Evolutionary conservation across 2,113 vertebrate species (phyloP), one percentile per base, ranked within the genome.

Genomic region (Centrocercus urophasianus): DNA sequence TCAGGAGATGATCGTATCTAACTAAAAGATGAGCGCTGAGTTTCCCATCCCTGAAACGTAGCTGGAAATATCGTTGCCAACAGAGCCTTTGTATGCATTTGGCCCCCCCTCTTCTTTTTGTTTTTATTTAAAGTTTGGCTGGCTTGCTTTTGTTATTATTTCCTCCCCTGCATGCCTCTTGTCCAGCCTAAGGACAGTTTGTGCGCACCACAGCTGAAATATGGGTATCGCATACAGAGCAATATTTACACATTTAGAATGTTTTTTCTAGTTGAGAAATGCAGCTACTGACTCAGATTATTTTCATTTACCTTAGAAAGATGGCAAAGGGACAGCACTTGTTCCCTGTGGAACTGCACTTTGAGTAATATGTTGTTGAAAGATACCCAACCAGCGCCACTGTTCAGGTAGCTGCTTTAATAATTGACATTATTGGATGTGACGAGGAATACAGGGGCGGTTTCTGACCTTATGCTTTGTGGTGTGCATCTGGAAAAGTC

Each of bases 1-100:
- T 79, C 14, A 6, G 86, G 80, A 95, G 66, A 48, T 64, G 86
- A 75, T 97, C 95, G 91, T 92, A 91, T 88, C 94, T 28, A 89
- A 95, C 83, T 93, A 78, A 78, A 86, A 92, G 27, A 74, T 60
- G 88, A 90, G n/a, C 80, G 65, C 54, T 60, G 28, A 2, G 0
- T 56, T 81, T 88, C 90, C 47, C 42, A 40, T 45, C n/a, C 66
- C 34, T 1, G 1, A 56, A 56, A 32, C 4, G 3, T 14, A 65
- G 66, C 72, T 78, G 81, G 48, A 8, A 36, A 72, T 78, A 59
- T 56, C 3, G 1, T 71, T 84, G 5, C 74, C 13, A 6, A 45
- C 65, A 52, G 87, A 63, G 8, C 38, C 77, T 86, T 92, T 54
- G 36, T 50, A 79, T 16, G 4, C 25, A 28, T 43, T 82, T 57